A percentile compares a stretch with the other conserved stretches of the same genome.
phyloP scores from a whole-genome alignment of 2,888 invertebrate species.

The Yponomeuta evonymella region DNA sequence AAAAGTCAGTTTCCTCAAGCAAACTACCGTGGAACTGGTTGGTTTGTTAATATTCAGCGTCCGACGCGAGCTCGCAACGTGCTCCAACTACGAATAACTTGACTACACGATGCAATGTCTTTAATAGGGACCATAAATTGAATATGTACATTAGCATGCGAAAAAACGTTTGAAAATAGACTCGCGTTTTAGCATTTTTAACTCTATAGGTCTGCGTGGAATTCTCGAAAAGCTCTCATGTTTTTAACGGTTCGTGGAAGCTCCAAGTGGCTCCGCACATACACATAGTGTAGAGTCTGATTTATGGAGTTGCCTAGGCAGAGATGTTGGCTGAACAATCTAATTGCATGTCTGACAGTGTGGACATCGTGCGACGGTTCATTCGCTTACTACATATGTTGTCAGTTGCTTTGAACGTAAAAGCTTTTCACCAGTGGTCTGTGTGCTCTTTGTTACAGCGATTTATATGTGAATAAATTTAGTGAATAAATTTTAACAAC shows the following conservation, averaged over 20 bases:
- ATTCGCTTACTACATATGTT: too few relatives aligned
- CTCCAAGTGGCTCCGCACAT: neutral
- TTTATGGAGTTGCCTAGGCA: neutral
- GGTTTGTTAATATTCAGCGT: conserved; percentile 48
- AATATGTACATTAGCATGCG: conserved; percentile 45
- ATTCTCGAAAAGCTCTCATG: neutral
- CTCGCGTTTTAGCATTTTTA: conserved; percentile 11
- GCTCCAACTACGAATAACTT: conserved; percentile 26
- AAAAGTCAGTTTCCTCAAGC: conserved; percentile 45
- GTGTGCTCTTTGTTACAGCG: too few relatives aligned
- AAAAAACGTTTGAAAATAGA: conserved; percentile 35
- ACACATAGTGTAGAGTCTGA: neutral
- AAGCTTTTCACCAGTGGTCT: too few relatives aligned
- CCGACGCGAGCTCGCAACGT: conserved; percentile 29
- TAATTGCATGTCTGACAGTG: neutral
- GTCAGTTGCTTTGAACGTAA: too few relatives aligned
- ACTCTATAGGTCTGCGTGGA: neutral
- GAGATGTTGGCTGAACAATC: neutral
- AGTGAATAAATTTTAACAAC: too few relatives aligned
- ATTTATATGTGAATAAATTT: too few relatives aligned
- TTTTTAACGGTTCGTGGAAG: neutral
- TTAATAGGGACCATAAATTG: conserved; percentile 62
- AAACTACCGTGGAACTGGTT: conserved; percentile 37
- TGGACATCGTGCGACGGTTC: too few relatives aligned
- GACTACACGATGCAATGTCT: conserved; percentile 49